These are phyloP conservation scores for Siphonodentalium dalli DNA, from an alignment of 2,888 invertebrate species.

Conservation along the genomic window DNA sequence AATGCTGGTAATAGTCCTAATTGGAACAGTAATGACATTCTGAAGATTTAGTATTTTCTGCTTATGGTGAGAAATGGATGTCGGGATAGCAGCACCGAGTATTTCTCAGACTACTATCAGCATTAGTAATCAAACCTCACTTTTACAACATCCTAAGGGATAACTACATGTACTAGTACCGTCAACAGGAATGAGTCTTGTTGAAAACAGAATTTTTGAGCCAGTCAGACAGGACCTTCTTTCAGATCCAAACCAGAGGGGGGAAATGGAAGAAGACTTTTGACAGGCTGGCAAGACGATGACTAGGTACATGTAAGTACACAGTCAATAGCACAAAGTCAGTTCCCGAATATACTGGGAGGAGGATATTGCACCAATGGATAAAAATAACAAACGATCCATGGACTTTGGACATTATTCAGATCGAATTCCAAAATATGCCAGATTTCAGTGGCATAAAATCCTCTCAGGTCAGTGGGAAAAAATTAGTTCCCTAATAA, in stretches of 20 bases:
- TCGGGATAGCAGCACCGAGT: no score
- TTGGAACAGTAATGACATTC: no score
- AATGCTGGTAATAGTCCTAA: no score
- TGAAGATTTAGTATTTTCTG: no score
- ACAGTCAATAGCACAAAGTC: constrained; percentile 4
- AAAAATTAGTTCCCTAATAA: constrained; percentile 17
- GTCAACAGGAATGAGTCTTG: not conserved
- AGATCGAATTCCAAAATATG: constrained; percentile 3
- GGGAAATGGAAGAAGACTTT: not conserved
- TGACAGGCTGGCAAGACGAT: constrained; percentile 7
- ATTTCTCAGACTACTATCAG: no score
- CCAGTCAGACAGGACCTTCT: no score
- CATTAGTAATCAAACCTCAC: no score
- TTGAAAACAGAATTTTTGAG: not conserved
- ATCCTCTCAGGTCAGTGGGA: not conserved
- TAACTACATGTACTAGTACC: not conserved
- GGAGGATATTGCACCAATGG: constrained; percentile 16
- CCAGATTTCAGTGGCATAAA: constrained; percentile 16
- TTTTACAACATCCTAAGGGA: no score
- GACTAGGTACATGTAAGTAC: constrained; percentile 14
- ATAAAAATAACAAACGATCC: constrained; percentile 17
- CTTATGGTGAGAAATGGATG: no score
- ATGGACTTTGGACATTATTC: constrained; percentile 14
- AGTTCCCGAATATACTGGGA: constrained; percentile 24
- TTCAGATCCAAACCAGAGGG: not conserved